Base-by-base conservation (phyloP, 2,888 invertebrate species). In the Arctia plantaginis region DNA sequence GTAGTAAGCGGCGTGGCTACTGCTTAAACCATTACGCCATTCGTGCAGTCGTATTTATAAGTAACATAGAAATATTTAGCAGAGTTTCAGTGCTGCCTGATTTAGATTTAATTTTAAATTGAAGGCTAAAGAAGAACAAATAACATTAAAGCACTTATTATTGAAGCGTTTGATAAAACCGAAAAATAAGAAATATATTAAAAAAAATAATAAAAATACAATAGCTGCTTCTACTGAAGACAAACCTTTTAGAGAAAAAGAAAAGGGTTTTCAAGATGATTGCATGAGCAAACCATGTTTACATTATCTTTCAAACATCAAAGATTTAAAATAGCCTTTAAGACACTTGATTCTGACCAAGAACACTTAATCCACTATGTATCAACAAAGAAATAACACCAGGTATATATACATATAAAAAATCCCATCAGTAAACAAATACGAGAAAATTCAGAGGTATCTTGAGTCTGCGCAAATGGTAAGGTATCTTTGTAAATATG, bases 401-500 rank as follows among this genome's bases (percentile, higher is more conserved):
- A n/a, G n/a, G n/a, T n/a, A n/a, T n/a, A 62, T 0, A 30, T 62
- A n/a, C 15, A 65, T 2, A 33, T 44, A 71, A 71, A 44, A 71
- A 71, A 71, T 35, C 13, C 27, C 30, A 62, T 73, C 35, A 51
- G 15, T 23, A 27, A 44, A 66, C 7, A 66, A 66, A 69, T 55
- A 39, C 10, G 10, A 23, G 8, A 44, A 62, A 59, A 23, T 59
- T 47, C 7, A 18, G 35, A 69, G 15, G 20, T 39, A 69, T 68
- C 41, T 66, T 10, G 27, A 72, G 20, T 59, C 33, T 18, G 39
- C 30, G 10, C 10, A 20, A 65, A 23, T 62, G 0, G 35, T 20
- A 67, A 59, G 35, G 70, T 77, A 77, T 80, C 77, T 81, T 73
- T 67, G 69, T 65, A 78, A 82, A 77, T 82, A 79, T 82, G 77